Evolutionary conservation across 1,140 invertebrate genomes (phyloP), one percentile per base, ranked within the genome.

Genomic region (Drosophila orosa): DNA sequence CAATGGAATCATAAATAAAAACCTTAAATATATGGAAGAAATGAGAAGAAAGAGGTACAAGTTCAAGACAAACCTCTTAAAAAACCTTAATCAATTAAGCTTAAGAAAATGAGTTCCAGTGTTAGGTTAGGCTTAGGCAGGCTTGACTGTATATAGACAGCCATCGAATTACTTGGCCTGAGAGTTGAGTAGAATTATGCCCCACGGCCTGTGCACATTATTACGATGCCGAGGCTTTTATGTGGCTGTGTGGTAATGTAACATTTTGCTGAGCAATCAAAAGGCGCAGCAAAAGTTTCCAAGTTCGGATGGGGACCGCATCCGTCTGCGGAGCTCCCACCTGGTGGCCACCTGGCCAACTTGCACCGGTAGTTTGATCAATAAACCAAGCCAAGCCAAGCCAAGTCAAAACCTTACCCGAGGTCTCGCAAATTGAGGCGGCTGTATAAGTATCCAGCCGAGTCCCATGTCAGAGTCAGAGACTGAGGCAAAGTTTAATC

Each of bases 241-340:
- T 74, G 71, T 74, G 67, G 68, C 58, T 63, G 58, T 73, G 58
- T 56, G 73, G 61, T 76, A 76, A 76, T 76, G 74, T 76, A 68
- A 76, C 73, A 76, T 76, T 76, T 76, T 76, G 74, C 74, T 76
- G 74, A 76, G 74, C 74, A 76, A 76, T 76, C 74, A 76, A 76
- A 68, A 71, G 67, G 67, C 67, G 67, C 67, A 71, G 48, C 63
- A 33, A 58, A 71, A 66, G 52, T 66, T 52, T 59, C 61, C 62
- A 25, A 63, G 50, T 48, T 58, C 45, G 54, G 27, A 12, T 29
- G 22, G 61, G 24, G 37, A 71, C 67, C 67, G 67, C 67, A 71
- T 69, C 47, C 59, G 67, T 31, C 31, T 17, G n/a, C 19, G 25
- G 56, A 61, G 61, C 55, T 5, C 19, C 56, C 65, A 68, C 65